Percentiles rank a stretch among this genome's conserved stretches.
Conservation (phyloP, 2,888 invertebrate species). For the Tipula confusa region DNA sequence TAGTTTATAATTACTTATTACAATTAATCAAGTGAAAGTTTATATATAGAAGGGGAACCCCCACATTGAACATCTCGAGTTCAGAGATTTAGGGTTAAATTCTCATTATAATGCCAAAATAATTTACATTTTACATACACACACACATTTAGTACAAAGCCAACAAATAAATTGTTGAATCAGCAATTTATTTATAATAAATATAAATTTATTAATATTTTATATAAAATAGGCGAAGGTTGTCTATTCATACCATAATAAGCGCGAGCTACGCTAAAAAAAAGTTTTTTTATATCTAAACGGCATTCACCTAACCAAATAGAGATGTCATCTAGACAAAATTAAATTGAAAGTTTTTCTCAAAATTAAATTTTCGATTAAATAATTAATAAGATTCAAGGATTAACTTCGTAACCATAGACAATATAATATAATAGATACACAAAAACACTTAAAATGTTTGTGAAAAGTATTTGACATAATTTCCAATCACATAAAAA, state of each 20-base stretch:
- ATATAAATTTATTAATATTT: neutral
- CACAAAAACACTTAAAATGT: neutral
- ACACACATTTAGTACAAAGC: neutral
- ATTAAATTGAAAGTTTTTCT: slow-evolving; percentile 3
- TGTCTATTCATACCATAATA: neutral
- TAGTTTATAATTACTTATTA: neutral
- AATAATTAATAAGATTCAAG: neutral
- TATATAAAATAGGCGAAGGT: slow-evolving; percentile 3
- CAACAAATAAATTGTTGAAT: neutral
- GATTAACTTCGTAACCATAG: neutral
- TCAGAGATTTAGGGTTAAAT: neutral
- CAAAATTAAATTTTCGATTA: neutral
- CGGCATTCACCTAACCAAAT: slow-evolving; percentile 3
- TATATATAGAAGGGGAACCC: neutral
- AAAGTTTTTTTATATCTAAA: neutral
- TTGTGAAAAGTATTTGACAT: neutral
- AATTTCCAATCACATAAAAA: too few species aligned
- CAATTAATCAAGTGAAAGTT: neutral
- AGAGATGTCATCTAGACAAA: neutral
- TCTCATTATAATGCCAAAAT: neutral
- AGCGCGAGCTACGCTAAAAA: neutral
- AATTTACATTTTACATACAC: neutral
- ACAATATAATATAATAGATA: neutral
- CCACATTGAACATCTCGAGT: neutral
- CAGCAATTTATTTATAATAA: neutral